These are phyloP conservation scores for Pyrocoelia pectoralis DNA, from an alignment of 2,888 invertebrate genomes.

Conservation along the genomic window DNA sequence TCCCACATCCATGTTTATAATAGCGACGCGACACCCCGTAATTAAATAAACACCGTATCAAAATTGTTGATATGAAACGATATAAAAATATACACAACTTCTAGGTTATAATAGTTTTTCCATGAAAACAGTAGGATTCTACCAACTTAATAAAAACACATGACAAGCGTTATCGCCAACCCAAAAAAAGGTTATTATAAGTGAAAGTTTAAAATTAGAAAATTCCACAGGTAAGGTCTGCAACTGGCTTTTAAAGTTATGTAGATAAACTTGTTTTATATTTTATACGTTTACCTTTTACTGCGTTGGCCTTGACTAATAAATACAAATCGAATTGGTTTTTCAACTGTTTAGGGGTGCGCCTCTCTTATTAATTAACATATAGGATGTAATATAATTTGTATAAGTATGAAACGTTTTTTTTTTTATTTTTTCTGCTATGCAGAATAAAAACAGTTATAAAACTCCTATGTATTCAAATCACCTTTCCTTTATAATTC, in stretches of 20 bases:
- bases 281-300: conserved; percentile 41
- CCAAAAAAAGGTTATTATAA: conserved; percentile 31
- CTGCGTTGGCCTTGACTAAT: conserved; percentile 40
- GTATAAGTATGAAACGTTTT: no score
- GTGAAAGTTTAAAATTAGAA: conserved; percentile 53
- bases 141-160: background rate
- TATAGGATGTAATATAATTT: no score
- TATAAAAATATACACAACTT: background rate
- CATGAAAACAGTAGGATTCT: background rate
- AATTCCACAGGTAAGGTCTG: conserved; percentile 48
- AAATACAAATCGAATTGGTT: conserved; percentile 7
- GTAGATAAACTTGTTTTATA: conserved; percentile 45
- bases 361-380: no score
- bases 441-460: no score
- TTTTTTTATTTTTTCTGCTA: no score
- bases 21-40: no score
- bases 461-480: no score
- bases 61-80: background rate
- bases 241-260: conserved; percentile 49
- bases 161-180: background rate
- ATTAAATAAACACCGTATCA: background rate
- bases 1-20: background rate
- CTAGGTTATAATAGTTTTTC: background rate
- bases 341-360: no score
- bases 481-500: no score